Evolutionary conservation across 2,888 invertebrate species (phyloP).

Genomic region (Cryptus viduatorius): DNA sequence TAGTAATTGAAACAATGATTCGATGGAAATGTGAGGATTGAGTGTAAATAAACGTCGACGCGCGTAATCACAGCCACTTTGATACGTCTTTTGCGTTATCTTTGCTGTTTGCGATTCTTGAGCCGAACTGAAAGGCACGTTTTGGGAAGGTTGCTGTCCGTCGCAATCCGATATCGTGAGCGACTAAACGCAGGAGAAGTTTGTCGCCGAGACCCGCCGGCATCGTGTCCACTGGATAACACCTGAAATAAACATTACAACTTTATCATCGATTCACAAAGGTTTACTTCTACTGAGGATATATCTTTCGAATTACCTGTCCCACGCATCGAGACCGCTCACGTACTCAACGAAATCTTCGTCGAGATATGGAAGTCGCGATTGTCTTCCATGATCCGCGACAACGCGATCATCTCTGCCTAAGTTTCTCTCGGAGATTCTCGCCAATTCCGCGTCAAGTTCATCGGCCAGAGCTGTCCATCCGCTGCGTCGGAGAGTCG

Average conservation of each 20-base stretch:
- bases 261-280: neutral
- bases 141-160: conserved; percentile 91
- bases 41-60: neutral
- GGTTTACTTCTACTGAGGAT: neutral
- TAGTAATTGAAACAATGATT: neutral
- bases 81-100: conserved; percentile 95
- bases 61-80: conserved; percentile 70
- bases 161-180: conserved; percentile 89
- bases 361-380: conserved; percentile 93
- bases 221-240: conserved; percentile 87
- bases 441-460: conserved; percentile 90
- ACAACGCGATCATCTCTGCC: conserved; percentile 98
- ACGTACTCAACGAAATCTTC: conserved; percentile 90
- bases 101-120: conserved; percentile 95
- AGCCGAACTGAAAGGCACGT: conserved; percentile 98
- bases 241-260: conserved; percentile 85
- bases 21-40: too few species aligned
- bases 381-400: conserved; percentile 94
- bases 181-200: conserved; percentile 92
- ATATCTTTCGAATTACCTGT: conserved; percentile 86
- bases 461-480: conserved; percentile 87
- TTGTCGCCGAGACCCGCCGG: conserved; percentile 97
- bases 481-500: conserved; percentile 87
- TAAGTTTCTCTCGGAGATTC: conserved; percentile 95
- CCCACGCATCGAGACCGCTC: conserved; percentile 88